Evolutionary conservation across 2,113 vertebrate species (phyloP).

Genomic region (Tragelaphus strepsiceros): DNA sequence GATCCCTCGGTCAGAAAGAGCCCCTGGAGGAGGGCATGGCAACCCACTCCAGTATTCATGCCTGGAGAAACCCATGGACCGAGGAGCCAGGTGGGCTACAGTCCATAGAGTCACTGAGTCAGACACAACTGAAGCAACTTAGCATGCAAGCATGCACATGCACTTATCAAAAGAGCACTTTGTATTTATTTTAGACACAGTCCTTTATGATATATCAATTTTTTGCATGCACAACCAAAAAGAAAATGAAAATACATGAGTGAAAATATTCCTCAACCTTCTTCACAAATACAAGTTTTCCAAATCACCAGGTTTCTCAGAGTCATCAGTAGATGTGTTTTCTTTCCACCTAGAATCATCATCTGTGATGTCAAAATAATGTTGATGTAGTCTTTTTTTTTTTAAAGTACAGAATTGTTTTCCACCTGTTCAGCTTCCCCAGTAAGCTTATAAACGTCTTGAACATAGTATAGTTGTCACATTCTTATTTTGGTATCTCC

Average conservation of each 20-base stretch:
- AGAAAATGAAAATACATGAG: background rate
- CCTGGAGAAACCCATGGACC: background rate
- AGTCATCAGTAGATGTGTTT: background rate
- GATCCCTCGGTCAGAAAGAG: background rate
- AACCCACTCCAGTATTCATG: background rate
- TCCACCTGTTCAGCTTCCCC: background rate
- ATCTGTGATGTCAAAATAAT: background rate
- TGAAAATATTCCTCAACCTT: background rate
- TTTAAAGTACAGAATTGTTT: background rate
- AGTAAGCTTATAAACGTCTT: background rate
- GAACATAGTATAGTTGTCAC: background rate
- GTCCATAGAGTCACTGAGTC: background rate
- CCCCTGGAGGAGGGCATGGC: background rate
- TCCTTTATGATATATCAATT: background rate
- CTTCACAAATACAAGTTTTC: background rate
- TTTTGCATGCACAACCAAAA: background rate
- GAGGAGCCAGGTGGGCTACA: background rate
- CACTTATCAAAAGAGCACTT: background rate
- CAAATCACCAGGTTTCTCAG: background rate
- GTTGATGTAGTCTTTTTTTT: background rate
- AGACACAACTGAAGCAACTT: fast-evolving
- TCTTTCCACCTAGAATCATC: background rate
- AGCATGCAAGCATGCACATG: background rate
- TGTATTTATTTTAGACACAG: background rate
- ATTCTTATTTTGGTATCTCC: background rate